Evolutionary conservation across 1,140 invertebrate species (phyloP), one percentile per base, ranked within the genome.

Genomic region (Drosophila subobscura): DNA sequence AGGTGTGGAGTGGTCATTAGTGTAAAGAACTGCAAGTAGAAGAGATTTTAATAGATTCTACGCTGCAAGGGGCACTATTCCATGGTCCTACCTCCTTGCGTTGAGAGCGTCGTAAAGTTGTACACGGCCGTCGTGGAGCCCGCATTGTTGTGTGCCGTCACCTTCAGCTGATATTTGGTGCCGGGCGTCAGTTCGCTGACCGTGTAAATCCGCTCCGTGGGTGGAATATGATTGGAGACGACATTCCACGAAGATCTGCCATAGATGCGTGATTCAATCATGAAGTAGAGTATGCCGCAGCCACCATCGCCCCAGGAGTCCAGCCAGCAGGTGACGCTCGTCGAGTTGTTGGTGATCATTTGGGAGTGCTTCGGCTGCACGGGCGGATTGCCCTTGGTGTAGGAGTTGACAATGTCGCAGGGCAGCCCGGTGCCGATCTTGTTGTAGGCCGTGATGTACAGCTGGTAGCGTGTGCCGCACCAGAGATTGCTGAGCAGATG

Each of bases 71-170:
- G 0, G 49, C 0, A 10, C 0, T 0, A 2, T n/a, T 41, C 1
- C 8, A 44, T 90, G 80, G 80, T 71, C 93, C 93, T 90, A 96
- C 96, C 94, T 91, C 95, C 96, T 79, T 94, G 94, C 20, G 95
- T 92, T 2, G 95, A 96, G 44, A 96, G 93, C 3, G 96, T 97
- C 29, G 96, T 95, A 91, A 97, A 96, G 92, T 97, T 96, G 88
- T 98, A 98, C n/a, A 96, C 93, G 0, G 96, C 96, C 42, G 96
- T 94, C 0, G 96, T 97, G 47, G 96, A 96, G 0, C 98, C 98
- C 0, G 97, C 97, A 91, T 98, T 97, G 91, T 98, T 99, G 91
- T 97, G 95, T 0, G 97, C 97, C 0, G 96, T 96, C 50, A 98
- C 95, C 66, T 95, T 94, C 29, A 99, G 93, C 45, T 96, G 95